These are phyloP conservation scores for Bathynomus jamesi DNA, from an alignment of 1,140 invertebrate genomes.

Conservation along the genomic window DNA sequence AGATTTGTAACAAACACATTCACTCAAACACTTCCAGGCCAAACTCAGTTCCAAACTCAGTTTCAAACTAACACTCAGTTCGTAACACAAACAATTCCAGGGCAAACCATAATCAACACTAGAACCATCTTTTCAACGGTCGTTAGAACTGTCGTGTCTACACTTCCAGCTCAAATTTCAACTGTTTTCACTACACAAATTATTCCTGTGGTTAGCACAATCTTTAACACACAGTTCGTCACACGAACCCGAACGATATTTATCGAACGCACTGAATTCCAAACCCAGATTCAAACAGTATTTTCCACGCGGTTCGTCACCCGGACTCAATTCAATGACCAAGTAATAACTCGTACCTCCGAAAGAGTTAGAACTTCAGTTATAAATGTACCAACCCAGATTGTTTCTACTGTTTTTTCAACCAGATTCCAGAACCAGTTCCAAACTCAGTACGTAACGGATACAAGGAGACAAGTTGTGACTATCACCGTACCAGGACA, in stretches of 20 bases:
- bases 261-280: constrained; percentile 13
- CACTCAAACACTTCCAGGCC: constrained; percentile 10
- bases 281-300: constrained; percentile 15
- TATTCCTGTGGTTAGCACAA: constrained; percentile 16
- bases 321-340: constrained; percentile 6
- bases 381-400: constrained; percentile 5
- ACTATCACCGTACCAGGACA: background rate
- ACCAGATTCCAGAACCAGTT: constrained; percentile 17
- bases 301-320: constrained; percentile 6
- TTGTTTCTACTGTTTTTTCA: constrained; percentile 10
- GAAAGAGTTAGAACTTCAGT: constrained; percentile 5
- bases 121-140: constrained; percentile 22
- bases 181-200: constrained; percentile 22
- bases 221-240: constrained; percentile 17
- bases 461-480: background rate
- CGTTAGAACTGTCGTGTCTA: constrained; percentile 18
- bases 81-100: constrained; percentile 9
- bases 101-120: constrained; percentile 10
- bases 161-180: constrained; percentile 17
- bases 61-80: constrained; percentile 17
- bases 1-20: constrained; percentile 5
- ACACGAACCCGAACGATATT: constrained; percentile 13
- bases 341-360: constrained; percentile 2
- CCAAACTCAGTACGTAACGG: constrained; percentile 9
- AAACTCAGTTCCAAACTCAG: constrained; percentile 13